Base-by-base conservation (phyloP, 2,113 vertebrate species). In the Cygnus buccinator region DNA sequence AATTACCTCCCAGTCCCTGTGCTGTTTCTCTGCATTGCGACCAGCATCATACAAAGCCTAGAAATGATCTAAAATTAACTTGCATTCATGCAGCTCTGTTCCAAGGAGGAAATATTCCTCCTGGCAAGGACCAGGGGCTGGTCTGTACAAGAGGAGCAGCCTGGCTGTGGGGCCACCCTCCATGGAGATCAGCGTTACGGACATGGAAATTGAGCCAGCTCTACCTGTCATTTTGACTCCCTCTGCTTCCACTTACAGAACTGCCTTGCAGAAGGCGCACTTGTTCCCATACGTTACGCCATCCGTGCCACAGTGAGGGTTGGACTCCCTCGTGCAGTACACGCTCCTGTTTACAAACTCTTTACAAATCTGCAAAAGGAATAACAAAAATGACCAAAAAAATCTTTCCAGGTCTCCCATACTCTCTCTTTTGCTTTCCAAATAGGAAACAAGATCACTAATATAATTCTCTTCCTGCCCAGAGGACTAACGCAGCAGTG, bases 211-310 rank as follows among this genome's bases (percentile, higher is more conserved):
- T 12, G 19, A 39, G 57, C 35, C 52, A 81, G 20, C 14, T 18
- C 16, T 10, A 19, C 21, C n/a, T 43, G n/a, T 33, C 41, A 2
- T 26, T 59, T 52, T 8, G 2, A 6, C 1, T 15, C 33, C 31
- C 50, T 16, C 26, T 6, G 43, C 68, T 50, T 62, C 58, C 81
- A 98, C 98, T 98, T 97, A 98, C 98, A 35, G 91, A 80, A 96
- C 79, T 3, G 98, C 98, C 96, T 98, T 98, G 94, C 98, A 98
- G 96, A 98, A 98, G 75, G 98, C 80, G 18, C 98, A 98, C 39
- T 96, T 97, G 91, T 98, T 98, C 78, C 98, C 98, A 0, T 98
- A 98, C 0, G 98, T 98, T 89, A 97, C 23, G 17, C 98, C 98
- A 4, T 98, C 95, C 10, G 97, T 97, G 80, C 98, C 98, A 15